These are phyloP conservation scores for Crotalus viridis DNA, from an alignment of 2,113 vertebrate genomes.

Conservation along the genomic window DNA sequence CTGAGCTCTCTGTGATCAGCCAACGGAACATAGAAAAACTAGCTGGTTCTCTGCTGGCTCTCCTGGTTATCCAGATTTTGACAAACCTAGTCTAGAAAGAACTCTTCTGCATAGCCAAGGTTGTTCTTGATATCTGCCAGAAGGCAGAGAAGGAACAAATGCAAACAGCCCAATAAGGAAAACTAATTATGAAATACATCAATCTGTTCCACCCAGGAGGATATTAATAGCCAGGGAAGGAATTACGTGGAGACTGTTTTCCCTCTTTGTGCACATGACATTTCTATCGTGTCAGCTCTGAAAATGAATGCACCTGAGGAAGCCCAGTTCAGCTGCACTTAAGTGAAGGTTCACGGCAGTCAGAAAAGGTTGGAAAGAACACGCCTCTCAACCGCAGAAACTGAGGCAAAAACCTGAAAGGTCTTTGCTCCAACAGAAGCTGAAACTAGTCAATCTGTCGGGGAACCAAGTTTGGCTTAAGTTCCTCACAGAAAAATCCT, in stretches of 20 bases:
- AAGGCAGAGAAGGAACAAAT: not conserved
- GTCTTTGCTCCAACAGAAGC: not conserved
- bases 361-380: fast-evolving
- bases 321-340: not conserved
- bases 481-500: too few relatives aligned
- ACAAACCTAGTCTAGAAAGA: not conserved
- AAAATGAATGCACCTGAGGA: fast-evolving
- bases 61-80: not conserved
- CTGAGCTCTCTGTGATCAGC: too few relatives aligned
- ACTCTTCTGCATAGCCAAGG: not conserved
- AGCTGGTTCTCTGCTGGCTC: not conserved
- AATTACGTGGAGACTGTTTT: not conserved
- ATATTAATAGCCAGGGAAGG: not conserved
- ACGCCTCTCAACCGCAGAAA: not conserved
- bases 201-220: constrained; percentile 1
- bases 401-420: not conserved
- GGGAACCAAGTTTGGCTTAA: not conserved
- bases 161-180: not conserved
- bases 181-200: not conserved
- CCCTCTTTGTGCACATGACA: not conserved
- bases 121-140: not conserved
- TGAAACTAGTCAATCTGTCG: fast-evolving
- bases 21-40: not conserved
- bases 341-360: not conserved
- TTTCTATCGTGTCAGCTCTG: not conserved